These are phyloP conservation scores for Nomada hirtipes DNA, from an alignment of 2,888 invertebrate species.

Conservation along the genomic window DNA sequence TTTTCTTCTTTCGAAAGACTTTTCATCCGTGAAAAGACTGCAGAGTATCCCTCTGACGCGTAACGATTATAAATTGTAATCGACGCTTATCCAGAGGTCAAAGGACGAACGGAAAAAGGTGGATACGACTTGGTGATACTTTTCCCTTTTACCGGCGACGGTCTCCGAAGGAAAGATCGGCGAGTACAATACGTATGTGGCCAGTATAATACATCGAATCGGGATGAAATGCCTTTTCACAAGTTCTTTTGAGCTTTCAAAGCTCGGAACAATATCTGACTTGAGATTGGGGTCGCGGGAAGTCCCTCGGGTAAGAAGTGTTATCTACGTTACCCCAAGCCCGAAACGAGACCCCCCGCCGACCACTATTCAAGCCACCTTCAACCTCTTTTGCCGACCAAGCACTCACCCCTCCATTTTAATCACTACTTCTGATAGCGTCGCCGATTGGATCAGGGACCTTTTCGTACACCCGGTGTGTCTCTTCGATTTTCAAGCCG, in stretches of 20 bases:
- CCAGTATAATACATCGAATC: constrained; percentile 78
- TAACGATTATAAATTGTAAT: constrained; percentile 68
- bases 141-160: constrained; percentile 51
- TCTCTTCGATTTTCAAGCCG: constrained; percentile 52
- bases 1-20: neutral
- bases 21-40: neutral
- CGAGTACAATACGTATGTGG: constrained; percentile 75
- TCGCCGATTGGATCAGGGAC: constrained; percentile 77
- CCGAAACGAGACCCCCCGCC: constrained; percentile 73
- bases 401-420: constrained; percentile 76
- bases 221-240: constrained; percentile 78
- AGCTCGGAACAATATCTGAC: constrained; percentile 82
- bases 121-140: constrained; percentile 60
- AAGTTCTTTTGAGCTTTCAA: constrained; percentile 81
- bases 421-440: constrained; percentile 79
- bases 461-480: constrained; percentile 66
- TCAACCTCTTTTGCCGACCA: constrained; percentile 73
- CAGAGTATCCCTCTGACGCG: neutral
- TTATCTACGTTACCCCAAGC: constrained; percentile 80
- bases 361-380: constrained; percentile 66
- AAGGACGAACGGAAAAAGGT: constrained; percentile 35
- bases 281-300: constrained; percentile 80
- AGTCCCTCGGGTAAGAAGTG: constrained; percentile 80
- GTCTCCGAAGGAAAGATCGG: constrained; percentile 69
- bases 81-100: constrained; percentile 53